Evolutionary conservation across 2,888 invertebrate species (phyloP).

Genomic region (Mamestra brassicae): DNA sequence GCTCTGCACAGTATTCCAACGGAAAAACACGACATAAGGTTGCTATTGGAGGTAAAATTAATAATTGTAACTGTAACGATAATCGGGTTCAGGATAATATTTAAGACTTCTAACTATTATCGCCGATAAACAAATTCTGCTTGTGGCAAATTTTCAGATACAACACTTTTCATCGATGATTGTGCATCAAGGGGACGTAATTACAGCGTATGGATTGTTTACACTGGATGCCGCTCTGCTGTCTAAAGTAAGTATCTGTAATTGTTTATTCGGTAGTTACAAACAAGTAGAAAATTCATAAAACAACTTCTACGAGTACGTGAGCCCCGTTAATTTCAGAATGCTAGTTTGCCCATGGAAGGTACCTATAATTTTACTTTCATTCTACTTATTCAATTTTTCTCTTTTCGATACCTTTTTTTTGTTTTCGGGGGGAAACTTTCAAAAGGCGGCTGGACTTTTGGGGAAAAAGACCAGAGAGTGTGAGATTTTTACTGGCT

Average conservation of each 20-base stretch:
- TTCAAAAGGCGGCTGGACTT: too few relatives aligned
- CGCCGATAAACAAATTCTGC: background rate
- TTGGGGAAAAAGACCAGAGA: too few relatives aligned
- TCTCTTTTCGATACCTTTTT: too few relatives aligned
- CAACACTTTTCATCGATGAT: slow-evolving; percentile 84
- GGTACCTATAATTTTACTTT: too few relatives aligned
- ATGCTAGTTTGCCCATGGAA: too few relatives aligned
- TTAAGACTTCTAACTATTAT: background rate
- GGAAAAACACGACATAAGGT: slow-evolving; percentile 76
- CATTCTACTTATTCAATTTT: too few relatives aligned
- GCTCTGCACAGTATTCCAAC: slow-evolving; percentile 78
- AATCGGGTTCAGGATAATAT: background rate
- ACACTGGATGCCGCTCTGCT: slow-evolving; percentile 80
- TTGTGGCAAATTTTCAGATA: slow-evolving; percentile 73
- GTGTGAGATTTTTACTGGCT: too few relatives aligned
- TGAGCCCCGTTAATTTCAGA: too few relatives aligned
- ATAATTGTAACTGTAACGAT: background rate
- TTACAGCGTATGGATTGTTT: slow-evolving; percentile 81
- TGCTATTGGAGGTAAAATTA: slow-evolving; percentile 77
- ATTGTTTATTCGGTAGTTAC: background rate
- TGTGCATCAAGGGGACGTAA: slow-evolving; percentile 74
- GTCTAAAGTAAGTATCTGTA: slow-evolving; percentile 70
- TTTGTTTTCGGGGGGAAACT: too few relatives aligned
- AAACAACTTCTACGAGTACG: too few relatives aligned
- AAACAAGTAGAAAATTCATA: too few relatives aligned